Evolutionary conservation across 2,113 vertebrate species (phyloP), one percentile per base, ranked within the genome.

Genomic region (Datnioides undecimradiatus): DNA sequence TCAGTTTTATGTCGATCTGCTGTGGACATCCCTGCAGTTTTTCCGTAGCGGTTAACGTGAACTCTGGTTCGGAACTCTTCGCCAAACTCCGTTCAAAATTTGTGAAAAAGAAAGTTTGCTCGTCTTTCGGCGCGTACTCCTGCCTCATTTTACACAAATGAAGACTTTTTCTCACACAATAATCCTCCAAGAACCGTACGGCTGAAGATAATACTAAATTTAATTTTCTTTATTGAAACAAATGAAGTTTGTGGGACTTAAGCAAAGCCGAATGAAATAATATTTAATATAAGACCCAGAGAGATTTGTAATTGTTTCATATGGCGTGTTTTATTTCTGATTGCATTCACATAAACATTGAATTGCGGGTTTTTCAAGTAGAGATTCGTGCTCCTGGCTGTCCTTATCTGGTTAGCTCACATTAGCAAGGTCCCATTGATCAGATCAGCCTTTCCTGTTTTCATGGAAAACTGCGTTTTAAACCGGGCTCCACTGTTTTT

Each of bases 371-470:
- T 75, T 70, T 45, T 16, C 5, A 40, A 40, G 4, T 8, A 11
- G 25, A 0, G 23, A 8, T 16, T 23, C 0, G 13, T 45, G 13
- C 6, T 19, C 17, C 41, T 1, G 41, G 3, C 45, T 9, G 17
- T 27, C 19, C 2, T 8, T 0, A 5, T 12, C 58, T 25, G 36
- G 43, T 40, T 49, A 49, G n/a, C 66, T 73, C 34, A 0, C 21
- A 36, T 51, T 52, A 38, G 17, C n/a, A 13, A 3, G 1, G 13
- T 76, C 62, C 16, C 27, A 17, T 13, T 19, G 0, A n/a, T 29
- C 3, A 2, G 17, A 43, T 43, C 6, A 62, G 55, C 62, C 25
- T 77, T 93, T 93, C 90, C 89, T 93, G 90, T 93, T 92, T 93
- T 90, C 54, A 72, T 91, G 92, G 90, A 91, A 91, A 84, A 62